Evolutionary conservation across 1,140 invertebrate species (phyloP), one percentile per base, ranked within the genome.

Genomic region (Lepidurus couesii): DNA sequence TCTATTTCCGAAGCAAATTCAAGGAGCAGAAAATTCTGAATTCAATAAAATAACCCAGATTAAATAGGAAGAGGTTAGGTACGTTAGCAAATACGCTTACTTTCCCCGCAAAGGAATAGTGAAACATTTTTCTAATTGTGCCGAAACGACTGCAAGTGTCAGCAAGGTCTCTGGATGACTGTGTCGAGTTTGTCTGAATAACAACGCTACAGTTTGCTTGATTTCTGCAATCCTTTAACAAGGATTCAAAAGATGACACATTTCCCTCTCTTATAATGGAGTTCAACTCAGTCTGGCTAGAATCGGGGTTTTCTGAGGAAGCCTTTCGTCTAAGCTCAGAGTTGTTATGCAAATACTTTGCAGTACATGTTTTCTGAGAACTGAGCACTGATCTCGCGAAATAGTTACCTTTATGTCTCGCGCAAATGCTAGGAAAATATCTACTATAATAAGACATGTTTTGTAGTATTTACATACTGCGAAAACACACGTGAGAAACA

Each of bases 121-220:
- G 82, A 79, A 81, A 81, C 76, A 83, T 81, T 44, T 80, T 81
- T 74, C 81, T 81, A 7, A 85, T 79, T n/a, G 74, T 73, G 34
- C 84, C 84, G 79, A 81, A 83, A 34, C 83, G 79, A 13, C 79
- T 75, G 45, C 82, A 84, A 80, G 82, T 82, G 1, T 79, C 74
- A 76, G 81, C 78, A 16, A 85, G 77, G 45, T 84, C 81, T 26
- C 44, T 42, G 78, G 81, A 82, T 24, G 83, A 83, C 16, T 82
- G 73, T 80, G 84, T 82, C 10, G 82, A 84, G 16, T 82, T 79
- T 0, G 85, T 82, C 78, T 85, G 83, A 10, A 85, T 81, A 24
- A 85, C 65, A 74, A 85, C 80, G 83, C 89, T 91, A 78, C 87
- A 83, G 73, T 84, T 84, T 8, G 91, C 90, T 85, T 92, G 86